Percentiles rank a stretch among this genome's conserved stretches.
These are phyloP conservation scores for Anseranas semipalmata DNA, from an alignment of 2,113 vertebrate species.

Conservation along the genomic window DNA sequence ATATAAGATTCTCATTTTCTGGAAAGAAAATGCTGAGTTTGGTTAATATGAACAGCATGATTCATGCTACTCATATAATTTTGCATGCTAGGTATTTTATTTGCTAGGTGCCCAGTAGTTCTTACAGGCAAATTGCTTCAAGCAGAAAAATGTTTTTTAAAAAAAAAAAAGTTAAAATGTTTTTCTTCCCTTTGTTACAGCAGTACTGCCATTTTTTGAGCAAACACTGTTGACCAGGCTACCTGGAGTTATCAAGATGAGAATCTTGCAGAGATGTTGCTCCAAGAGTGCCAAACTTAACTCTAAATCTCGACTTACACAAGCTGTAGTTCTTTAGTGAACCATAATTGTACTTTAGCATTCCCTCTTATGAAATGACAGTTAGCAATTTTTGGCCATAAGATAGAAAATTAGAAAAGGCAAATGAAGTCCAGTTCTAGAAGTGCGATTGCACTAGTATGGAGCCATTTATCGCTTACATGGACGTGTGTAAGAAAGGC, in stretches of 20 bases:
- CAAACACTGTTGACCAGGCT: background rate
- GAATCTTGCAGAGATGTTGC: background rate
- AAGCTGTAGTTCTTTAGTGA: background rate
- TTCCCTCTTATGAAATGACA: background rate
- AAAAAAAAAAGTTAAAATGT: too few relatives aligned
- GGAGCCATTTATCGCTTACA: background rate
- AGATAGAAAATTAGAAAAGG: background rate
- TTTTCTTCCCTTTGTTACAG: slow-evolving; percentile 29
- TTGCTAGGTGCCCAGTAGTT: slow-evolving; percentile 57
- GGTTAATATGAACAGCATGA: slow-evolving; percentile 80
- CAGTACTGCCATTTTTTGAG: slow-evolving; percentile 20
- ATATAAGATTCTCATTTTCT: slow-evolving; percentile 75
- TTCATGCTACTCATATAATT: slow-evolving; percentile 79
- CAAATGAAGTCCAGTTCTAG: background rate
- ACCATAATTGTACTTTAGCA: background rate
- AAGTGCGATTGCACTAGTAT: background rate
- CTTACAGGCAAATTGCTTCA: slow-evolving; percentile 58
- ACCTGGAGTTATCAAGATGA: background rate
- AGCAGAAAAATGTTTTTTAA: slow-evolving; percentile 44
- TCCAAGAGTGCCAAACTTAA: background rate
- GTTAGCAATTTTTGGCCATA: background rate
- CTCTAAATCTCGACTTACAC: background rate
- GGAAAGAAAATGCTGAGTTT: slow-evolving; percentile 84
- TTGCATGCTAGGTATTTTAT: slow-evolving; percentile 74
- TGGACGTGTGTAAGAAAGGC: background rate